phyloP scores from a whole-genome alignment of 2,888 invertebrate species.

The Coenonympha glycerion region DNA sequence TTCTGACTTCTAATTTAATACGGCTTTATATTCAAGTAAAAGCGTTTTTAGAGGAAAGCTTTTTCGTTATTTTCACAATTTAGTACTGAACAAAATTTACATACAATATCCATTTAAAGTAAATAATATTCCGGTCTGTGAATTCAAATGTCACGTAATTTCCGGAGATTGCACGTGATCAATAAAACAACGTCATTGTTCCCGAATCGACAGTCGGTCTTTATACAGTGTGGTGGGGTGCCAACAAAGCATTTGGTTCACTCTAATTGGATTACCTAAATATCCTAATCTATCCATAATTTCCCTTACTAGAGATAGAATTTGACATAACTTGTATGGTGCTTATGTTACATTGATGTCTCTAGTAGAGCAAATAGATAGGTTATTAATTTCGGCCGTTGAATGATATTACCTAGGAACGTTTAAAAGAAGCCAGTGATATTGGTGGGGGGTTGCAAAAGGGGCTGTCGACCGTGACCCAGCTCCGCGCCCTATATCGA shows the following conservation, averaged over 20 bases:
- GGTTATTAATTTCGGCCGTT: too few species aligned
- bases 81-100: conserved; percentile 25
- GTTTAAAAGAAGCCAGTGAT: neutral
- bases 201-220: conserved; percentile 22
- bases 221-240: neutral
- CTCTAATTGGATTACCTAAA: neutral
- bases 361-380: too few species aligned
- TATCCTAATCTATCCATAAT: neutral
- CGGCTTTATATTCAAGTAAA: too few species aligned
- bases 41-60: too few species aligned
- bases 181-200: conserved; percentile 27
- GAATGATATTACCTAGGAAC: too few species aligned
- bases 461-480: conserved; percentile 56
- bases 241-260: neutral
- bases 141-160: conserved; percentile 25
- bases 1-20: too few species aligned
- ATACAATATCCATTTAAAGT: conserved; percentile 35
- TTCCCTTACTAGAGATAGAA: too few species aligned
- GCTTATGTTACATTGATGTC: too few species aligned
- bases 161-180: conserved; percentile 30
- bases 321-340: too few species aligned
- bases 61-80: neutral
- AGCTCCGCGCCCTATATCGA: conserved; percentile 51
- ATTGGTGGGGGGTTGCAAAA: conserved; percentile 21
- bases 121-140: conserved; percentile 7